Base-by-base conservation (phyloP, 1,140 invertebrate species). In the Agrilus planipennis region DNA sequence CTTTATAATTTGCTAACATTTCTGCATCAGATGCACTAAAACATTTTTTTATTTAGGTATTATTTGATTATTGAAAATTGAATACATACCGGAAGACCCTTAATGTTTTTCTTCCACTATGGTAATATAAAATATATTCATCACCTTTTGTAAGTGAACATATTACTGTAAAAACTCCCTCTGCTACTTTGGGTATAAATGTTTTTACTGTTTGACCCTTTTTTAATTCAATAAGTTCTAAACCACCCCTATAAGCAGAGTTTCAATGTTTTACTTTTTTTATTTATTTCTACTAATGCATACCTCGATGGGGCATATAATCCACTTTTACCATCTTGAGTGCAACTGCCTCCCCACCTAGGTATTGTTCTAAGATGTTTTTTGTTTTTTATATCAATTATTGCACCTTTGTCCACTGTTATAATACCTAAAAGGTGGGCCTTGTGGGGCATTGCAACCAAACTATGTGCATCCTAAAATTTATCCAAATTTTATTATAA, bases 51-150 rank as follows among this genome's bases (percentile, higher is more conserved):
- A n/a, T n/a, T 25, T 7, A 25, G 23, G n/a, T 7, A 7, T n/a
- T 25, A n/a, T 25, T 25, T 25, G 23, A 25, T 6, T n/a, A 25
- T 25, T 25, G 6, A n/a, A 7, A 25, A 25, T 25, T 20, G 23
- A 40, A 19, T 15, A 37, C 34, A 23, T 37, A 43, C 83, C 81
- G 79, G 61, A 95, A 96, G 5, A 94, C 81, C 41, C 89, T 71
- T 31, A 96, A 72, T 6, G 91, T 96, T 66, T 93, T 89, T 46
- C 84, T 77, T 6, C 89, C 89, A 49, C 88, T 91, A 58, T 97
- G 92, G 53, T 97, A 97, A 61, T 98, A 99, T 2, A 96, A 70
- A 4, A 97, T 91, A 53, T 98, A 95, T 50, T 92, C 81, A 53
- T 96, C 89, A 7, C 84, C 92, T 46, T 81, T 81, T 25, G 90